Percentiles rank a stretch among this genome's conserved stretches.
These are phyloP conservation scores for Cyanoderma ruficeps DNA, from an alignment of 2,113 vertebrate species.

Conservation along the genomic window DNA sequence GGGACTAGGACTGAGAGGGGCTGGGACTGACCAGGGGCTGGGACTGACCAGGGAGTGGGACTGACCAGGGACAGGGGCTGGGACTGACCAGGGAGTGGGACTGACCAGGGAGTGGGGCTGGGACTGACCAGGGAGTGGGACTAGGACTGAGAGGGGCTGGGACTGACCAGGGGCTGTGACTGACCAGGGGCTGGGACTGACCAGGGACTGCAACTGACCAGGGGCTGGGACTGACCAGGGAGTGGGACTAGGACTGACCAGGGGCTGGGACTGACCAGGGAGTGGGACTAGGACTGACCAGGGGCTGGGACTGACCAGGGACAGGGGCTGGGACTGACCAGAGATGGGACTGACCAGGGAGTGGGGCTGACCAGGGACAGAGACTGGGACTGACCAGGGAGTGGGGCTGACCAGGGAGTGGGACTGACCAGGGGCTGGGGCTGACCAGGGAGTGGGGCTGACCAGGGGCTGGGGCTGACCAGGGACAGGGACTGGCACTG, in stretches of 20 bases:
- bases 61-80: background rate
- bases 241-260: background rate
- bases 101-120: background rate
- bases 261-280: too few species aligned
- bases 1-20: too few species aligned
- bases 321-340: background rate
- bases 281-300: background rate
- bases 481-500: too few species aligned
- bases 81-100: accelerated
- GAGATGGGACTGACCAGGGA: too few species aligned
- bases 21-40: background rate
- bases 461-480: background rate
- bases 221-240: background rate
- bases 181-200: too few species aligned
- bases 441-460: background rate
- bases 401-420: background rate
- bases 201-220: background rate
- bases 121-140: accelerated
- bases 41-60: too few species aligned
- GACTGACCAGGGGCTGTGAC: background rate
- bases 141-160: too few species aligned
- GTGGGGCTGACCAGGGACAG: background rate
- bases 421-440: too few species aligned
- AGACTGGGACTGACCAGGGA: background rate
- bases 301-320: background rate